Base-by-base conservation (phyloP, 2,797 vertebrate species). In the Hyperoplus lanceolatus region DNA sequence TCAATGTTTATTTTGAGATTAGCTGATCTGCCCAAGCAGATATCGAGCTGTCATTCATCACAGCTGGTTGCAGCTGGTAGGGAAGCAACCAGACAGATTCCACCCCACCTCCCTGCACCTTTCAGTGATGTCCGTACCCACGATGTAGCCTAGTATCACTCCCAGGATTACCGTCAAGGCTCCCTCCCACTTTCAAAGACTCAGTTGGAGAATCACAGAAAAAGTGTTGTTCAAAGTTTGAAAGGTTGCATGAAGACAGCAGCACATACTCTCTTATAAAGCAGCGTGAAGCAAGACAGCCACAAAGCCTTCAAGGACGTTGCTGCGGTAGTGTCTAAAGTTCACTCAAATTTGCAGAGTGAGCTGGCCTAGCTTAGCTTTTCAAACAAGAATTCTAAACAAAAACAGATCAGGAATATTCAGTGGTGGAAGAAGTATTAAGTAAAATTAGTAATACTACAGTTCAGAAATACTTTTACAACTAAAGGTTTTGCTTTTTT, bases 231-330 rank as follows among this genome's bases (percentile, higher is more conserved):
- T 87, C 88, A 84, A 84, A 43, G 59, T 84, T 87, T 84, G 66
- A 75, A 87, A 71, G 62, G 57, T 70, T 72, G 70, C 64, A 68
- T 82, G 87, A 89, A 92, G 71, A 83, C 57, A 62, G 80, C 89
- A 81, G 75, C 74, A 36, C 82, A 76, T 53, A 39, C 60, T 75
- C 70, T 63, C 82, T 78, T 82, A 77, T 91, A 88, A 94, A 92
- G 80, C 88, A 84, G 85, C 74, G 50, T 83, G 86, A 63, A 68
- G 61, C 73, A 84, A 46, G 63, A 64, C 61, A 66, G 66, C 58
- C 82, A 73, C 73, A 75, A 85, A 79, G 49, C 76, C 78, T 63
- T 83, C 80, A 70, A 85, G 49, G 78, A 64, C 78, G 71, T 69
- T 68, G 59, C 64, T 74, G 3, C 45, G 75, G 61, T 38, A 61